A percentile compares a stretch with the other conserved stretches of the same genome.
Evolutionary conservation across 1,140 invertebrate species (phyloP).

Genomic region (Procambarus clarkii): DNA sequence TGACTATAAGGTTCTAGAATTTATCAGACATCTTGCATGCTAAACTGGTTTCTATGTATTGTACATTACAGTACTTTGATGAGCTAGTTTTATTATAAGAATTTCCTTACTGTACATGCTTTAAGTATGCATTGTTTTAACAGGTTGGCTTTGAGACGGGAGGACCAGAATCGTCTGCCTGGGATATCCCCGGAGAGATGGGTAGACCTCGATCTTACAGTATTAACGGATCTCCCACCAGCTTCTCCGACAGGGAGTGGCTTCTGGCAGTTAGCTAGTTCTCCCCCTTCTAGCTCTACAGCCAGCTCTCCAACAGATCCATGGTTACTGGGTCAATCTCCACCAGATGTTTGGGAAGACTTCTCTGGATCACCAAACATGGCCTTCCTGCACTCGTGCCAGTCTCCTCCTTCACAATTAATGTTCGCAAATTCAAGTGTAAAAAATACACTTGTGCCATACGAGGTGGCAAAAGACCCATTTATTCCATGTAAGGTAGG

Average conservation of each 20-base stretch:
- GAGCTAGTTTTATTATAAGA: too few relatives aligned
- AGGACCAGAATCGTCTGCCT: conserved; percentile 24
- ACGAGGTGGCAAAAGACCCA: neutral
- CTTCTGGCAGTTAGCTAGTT: conserved; percentile 60
- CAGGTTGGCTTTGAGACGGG: conserved; percentile 56
- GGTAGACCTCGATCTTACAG: conserved; percentile 46
- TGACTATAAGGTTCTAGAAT: too few relatives aligned
- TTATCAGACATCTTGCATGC: too few relatives aligned
- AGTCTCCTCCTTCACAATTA: conserved; percentile 30
- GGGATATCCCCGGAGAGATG: conserved; percentile 46
- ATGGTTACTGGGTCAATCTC: conserved; percentile 42
- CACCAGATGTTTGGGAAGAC: conserved; percentile 26
- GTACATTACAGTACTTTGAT: too few relatives aligned
- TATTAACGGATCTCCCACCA: conserved; percentile 61
- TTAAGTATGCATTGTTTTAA: too few relatives aligned
- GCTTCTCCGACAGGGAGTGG: conserved; percentile 60
- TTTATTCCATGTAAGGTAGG: neutral
- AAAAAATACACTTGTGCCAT: neutral
- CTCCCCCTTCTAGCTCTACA: conserved; percentile 14
- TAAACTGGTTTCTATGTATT: too few relatives aligned
- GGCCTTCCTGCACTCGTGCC: conserved; percentile 55
- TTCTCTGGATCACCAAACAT: conserved; percentile 46
- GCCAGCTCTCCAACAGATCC: conserved; percentile 40
- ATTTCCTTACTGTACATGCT: too few relatives aligned
- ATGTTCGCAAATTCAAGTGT: neutral